These are phyloP conservation scores for Drosophila niveifrons DNA, from an alignment of 2,888 invertebrate species.

Conservation along the genomic window DNA sequence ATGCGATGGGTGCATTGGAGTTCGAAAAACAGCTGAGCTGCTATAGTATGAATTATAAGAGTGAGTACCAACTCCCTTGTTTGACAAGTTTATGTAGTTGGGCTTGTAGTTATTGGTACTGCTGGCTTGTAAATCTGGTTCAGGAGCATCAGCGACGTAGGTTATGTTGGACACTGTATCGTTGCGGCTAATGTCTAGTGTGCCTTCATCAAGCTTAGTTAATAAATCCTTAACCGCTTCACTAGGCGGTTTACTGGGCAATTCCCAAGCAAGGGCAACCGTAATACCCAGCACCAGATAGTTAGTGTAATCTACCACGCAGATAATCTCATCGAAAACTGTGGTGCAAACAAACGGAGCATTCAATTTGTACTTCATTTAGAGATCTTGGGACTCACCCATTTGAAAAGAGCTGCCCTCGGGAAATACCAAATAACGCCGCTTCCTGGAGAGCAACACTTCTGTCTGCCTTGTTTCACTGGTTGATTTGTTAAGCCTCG, in stretches of 20 bases:
- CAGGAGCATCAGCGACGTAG: slow-evolving; percentile 65
- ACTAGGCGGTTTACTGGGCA: slow-evolving; percentile 88
- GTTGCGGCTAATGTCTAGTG: slow-evolving; percentile 79
- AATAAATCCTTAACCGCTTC: slow-evolving; percentile 80
- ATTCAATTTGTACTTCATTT: slow-evolving; percentile 18
- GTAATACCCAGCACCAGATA: slow-evolving; percentile 90
- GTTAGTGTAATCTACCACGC: slow-evolving; percentile 84
- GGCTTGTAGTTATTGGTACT: slow-evolving; percentile 42
- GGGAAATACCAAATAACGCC: slow-evolving; percentile 86
- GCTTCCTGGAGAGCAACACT: slow-evolving; percentile 84
- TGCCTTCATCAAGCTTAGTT: slow-evolving; percentile 80
- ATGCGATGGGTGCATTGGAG: slow-evolving; percentile 72
- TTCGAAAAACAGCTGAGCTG: slow-evolving; percentile 57
- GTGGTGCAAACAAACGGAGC: slow-evolving; percentile 33
- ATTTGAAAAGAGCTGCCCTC: slow-evolving; percentile 86
- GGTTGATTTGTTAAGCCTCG: slow-evolving; percentile 57
- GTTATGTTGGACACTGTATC: slow-evolving; percentile 77
- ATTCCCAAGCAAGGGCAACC: slow-evolving; percentile 91
- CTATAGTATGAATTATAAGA: slow-evolving; percentile 64
- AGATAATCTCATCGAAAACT: slow-evolving; percentile 84
- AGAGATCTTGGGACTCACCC: slow-evolving; percentile 69
- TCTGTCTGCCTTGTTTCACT: slow-evolving; percentile 50
- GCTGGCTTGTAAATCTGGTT: neutral
- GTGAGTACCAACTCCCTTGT: slow-evolving; percentile 10
- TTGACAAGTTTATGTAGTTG: slow-evolving; percentile 61